These are phyloP conservation scores for Holothuria scabra DNA, from an alignment of 53 echinoderm and acorn worm species.

Conservation along the genomic window DNA sequence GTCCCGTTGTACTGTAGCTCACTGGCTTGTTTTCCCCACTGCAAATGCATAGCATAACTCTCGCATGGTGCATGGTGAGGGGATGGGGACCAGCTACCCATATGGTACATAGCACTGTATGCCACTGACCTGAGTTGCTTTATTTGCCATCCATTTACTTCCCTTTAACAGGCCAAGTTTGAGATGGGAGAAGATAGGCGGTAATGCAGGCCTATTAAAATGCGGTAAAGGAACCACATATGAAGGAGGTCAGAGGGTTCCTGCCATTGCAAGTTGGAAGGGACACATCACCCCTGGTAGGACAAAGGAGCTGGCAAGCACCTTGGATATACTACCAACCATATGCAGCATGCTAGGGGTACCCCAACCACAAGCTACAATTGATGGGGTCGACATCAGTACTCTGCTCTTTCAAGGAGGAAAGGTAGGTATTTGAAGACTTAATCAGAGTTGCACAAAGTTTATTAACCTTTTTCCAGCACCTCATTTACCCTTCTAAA, in stretches of 20 bases:
- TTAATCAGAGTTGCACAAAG: too few relatives aligned
- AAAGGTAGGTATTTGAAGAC: conserved; percentile 47
- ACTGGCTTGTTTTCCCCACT: too few relatives aligned
- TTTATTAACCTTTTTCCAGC: too few relatives aligned
- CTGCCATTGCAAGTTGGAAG: conserved; percentile 90
- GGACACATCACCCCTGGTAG: conserved; percentile 72
- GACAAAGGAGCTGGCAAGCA: conserved; percentile 73
- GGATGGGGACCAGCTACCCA: too few relatives aligned
- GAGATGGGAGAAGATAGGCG: conserved; percentile 70
- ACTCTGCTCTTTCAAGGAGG: conserved; percentile 70
- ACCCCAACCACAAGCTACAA: conserved; percentile 57
- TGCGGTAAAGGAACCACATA: conserved; percentile 96
- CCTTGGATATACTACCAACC: conserved; percentile 84
- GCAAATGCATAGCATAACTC: too few relatives aligned
- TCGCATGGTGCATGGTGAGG: too few relatives aligned
- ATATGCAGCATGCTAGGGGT: conserved; percentile 79
- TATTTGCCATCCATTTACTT: neutral
- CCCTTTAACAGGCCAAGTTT: conserved; percentile 57
- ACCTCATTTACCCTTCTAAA: too few relatives aligned
- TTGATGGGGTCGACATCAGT: conserved; percentile 91
- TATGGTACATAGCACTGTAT: too few relatives aligned
- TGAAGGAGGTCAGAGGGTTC: conserved; percentile 92
- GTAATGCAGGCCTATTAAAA: conserved; percentile 88
- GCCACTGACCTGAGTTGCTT: neutral
- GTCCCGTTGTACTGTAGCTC: too few relatives aligned